phyloP scores from a whole-genome alignment of 2,113 vertebrate species.

The Tretioscincus oriximinensis region DNA sequence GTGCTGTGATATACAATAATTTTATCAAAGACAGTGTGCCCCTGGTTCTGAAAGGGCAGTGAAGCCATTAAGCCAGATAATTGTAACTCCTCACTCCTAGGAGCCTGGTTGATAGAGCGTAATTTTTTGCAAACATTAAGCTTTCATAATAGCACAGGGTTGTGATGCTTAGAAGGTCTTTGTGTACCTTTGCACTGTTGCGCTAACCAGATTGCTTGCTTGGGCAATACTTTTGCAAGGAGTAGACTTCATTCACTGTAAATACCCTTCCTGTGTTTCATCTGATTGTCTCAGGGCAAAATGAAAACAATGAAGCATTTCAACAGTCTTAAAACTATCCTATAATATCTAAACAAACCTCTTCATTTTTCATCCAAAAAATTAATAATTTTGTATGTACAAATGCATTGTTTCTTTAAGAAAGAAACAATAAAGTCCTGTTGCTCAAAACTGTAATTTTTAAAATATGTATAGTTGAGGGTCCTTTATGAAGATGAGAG shows the following conservation, averaged over 20 bases:
- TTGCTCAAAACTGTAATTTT: background rate
- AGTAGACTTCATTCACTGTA: background rate
- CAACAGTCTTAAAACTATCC: too few relatives aligned
- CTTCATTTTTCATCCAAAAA: background rate
- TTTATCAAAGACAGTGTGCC: too few relatives aligned
- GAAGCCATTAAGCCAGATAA: too few relatives aligned
- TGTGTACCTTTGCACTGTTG: background rate
- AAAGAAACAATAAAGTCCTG: background rate
- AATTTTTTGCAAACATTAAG: too few relatives aligned
- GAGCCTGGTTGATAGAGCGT: too few relatives aligned
- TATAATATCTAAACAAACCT: background rate
- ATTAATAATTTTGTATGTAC: background rate
- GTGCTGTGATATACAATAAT: too few relatives aligned
- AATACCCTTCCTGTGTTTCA: background rate
- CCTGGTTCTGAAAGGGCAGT: too few relatives aligned
- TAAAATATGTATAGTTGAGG: background rate
- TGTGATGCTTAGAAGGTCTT: too few relatives aligned
- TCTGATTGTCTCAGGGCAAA: too few relatives aligned
- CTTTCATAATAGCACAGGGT: too few relatives aligned
- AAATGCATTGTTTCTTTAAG: background rate
- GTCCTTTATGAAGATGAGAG: background rate
- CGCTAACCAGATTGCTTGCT: background rate
- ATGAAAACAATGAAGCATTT: too few relatives aligned
- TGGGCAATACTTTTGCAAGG: background rate
- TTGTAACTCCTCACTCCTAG: too few relatives aligned